Evolutionary conservation across 2,888 invertebrate species (phyloP), one percentile per base, ranked within the genome.

Genomic region (Autographa gamma): DNA sequence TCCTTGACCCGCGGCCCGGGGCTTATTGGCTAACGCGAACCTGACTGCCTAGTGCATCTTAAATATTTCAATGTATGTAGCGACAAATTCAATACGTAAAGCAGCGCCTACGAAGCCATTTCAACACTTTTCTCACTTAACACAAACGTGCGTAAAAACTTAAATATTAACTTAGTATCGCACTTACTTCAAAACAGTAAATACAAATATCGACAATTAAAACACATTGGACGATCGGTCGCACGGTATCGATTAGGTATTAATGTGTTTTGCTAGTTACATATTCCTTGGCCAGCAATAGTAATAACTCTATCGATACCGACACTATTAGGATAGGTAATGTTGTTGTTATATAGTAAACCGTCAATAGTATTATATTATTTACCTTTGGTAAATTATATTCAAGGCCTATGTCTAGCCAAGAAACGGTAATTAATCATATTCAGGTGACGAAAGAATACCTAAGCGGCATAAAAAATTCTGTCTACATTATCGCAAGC

Each of bases 41-140:
- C 52, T 63, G 56, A 56, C 56, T 63, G 63, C 54, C 52, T 52
- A 38, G 18, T n/a, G n/a, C 31, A 64, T 58, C 54, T 56, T 56
- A 56, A 25, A 56, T 56, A 56, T 56, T 13, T 56, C 54, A 56
- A 56, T 56, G 54, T 25, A 56, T 19, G 54, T 56, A 56, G 48
- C 48, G 48, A 48, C n/a, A 48, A 48, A 48, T n/a, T 16, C 9
- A 56, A 52, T 69, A 0, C 38, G 11, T 38, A 18, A 3, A 52
- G 25, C 31, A 62, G 54, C 38, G 38, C 38, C 62, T 76, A 32
- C 59, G 63, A 71, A 72, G 72, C 60, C 52, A 64, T 64, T 66
- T n/a, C 41, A 71, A 66, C 60, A 58, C n/a, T 58, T n/a, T 76
- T 71, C 71, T 66, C 76, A 76, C 63, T 48, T 41, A 18, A 62